A percentile compares a stretch with the other conserved stretches of the same genome.
Evolutionary conservation across 1,140 invertebrate genomes (phyloP).

Genomic region (Polyergus mexicanus): DNA sequence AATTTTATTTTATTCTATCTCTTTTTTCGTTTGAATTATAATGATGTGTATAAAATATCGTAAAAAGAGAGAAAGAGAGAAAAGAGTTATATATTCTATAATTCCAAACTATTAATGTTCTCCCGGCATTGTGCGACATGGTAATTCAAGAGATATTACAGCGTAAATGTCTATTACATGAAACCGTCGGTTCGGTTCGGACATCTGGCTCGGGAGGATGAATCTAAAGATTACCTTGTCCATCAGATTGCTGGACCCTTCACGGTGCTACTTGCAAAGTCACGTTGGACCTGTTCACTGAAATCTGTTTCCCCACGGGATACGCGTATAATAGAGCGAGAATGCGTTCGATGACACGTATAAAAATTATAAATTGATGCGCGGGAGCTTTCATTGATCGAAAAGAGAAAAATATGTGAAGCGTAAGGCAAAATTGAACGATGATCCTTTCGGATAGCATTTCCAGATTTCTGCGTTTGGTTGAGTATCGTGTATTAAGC

Average conservation of each 20-base stretch:
- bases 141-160: constrained; percentile 47
- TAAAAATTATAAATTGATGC: constrained; percentile 64
- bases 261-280: constrained; percentile 61
- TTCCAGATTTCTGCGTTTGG: constrained; percentile 36
- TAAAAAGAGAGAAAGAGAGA: neutral
- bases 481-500: constrained; percentile 18
- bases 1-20: neutral
- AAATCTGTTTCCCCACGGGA: constrained; percentile 54
- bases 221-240: constrained; percentile 68
- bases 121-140: neutral
- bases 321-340: constrained; percentile 28
- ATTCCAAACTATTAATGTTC: neutral
- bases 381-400: constrained; percentile 47
- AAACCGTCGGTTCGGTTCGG: constrained; percentile 47
- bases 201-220: constrained; percentile 69
- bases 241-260: constrained; percentile 53
- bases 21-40: neutral
- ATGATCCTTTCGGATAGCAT: neutral
- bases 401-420: constrained; percentile 23
- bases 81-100: neutral
- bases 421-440: constrained; percentile 1
- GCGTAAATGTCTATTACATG: constrained; percentile 16
- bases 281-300: constrained; percentile 71
- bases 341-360: constrained; percentile 53
- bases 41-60: neutral